Base-by-base conservation (phyloP, 2,888 invertebrate species). In the Muschampia plurimacula region DNA sequence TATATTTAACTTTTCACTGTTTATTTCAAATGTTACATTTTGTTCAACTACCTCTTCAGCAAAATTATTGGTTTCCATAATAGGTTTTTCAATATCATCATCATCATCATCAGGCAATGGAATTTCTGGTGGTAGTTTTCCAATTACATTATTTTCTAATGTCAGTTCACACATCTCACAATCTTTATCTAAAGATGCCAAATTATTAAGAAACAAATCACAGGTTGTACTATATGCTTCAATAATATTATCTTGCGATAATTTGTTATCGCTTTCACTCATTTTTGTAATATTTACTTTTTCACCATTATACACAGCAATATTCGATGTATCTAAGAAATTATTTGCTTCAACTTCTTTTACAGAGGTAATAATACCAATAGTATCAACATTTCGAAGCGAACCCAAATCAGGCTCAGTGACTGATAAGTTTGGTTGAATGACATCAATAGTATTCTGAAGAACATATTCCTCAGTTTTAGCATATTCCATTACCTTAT, bases 41-140 rank as follows among this genome's bases (percentile, higher is more conserved):
- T 59, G 44, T 36, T 8, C 15, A 59, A 22, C 22, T 7, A 13
- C 15, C 52, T 41, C 8, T 6, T 65, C 59, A 59, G 59, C 36
- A 13, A 13, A 13, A 32, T 36, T 60, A 36, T 36, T 59, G 8
- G 5, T 15, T 59, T 70, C 64, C 9, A n/a, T 12, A 10, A 59
- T 28, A 4, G 32, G 36, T 8, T 13, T 60, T 60, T n/a, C 81
- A 74, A 80, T 79, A 13, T 86, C 86, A 74, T 83, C 69, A 62
- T 87, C 84, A 79, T 87, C 84, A 74, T 88, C 88, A 83, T 87
- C 85, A 69, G 89, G 87, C 72, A 89, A 80, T 70, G 86, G 84
- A 74, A 86, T 76, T 77, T 87, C 82, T 32, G 59, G 59, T 41
- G 73, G 67, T 8, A 55, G n/a, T 55, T 67, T 55, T n/a, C 8